Conservation (phyloP, 2,888 invertebrate species). For the Limnephilus auricula region DNA sequence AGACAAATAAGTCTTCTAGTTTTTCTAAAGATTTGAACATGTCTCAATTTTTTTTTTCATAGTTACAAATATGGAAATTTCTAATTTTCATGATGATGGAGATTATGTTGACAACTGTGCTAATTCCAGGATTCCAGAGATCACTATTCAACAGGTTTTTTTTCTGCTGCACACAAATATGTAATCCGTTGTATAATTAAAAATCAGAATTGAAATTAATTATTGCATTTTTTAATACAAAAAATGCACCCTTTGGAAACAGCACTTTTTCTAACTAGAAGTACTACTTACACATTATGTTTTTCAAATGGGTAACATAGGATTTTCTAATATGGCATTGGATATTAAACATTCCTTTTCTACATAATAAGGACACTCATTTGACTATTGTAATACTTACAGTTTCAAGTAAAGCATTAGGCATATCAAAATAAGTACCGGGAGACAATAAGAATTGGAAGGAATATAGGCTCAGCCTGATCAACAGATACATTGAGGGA, state of each 20-base stretch:
- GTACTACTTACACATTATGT: background rate
- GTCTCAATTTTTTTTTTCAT: background rate
- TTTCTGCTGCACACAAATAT: background rate
- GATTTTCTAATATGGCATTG: background rate
- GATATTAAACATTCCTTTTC: background rate
- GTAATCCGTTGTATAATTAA: background rate
- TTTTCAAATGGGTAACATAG: background rate
- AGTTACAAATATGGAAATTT: background rate
- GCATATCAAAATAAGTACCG: background rate
- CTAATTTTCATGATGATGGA: background rate
- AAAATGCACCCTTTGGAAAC: too few species aligned
- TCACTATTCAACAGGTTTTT: background rate
- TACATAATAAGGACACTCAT: background rate
- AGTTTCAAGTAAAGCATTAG: background rate
- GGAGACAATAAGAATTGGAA: background rate
- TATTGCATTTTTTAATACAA: background rate
- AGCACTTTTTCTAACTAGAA: background rate
- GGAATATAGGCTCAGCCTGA: background rate
- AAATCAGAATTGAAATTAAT: background rate
- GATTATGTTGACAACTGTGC: background rate
- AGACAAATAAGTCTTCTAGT: background rate
- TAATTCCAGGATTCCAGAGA: background rate
- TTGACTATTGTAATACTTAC: background rate
- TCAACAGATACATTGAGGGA: background rate
- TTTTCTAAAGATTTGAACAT: background rate